Evolutionary conservation across 1,140 invertebrate species (phyloP), one percentile per base, ranked within the genome.

Genomic region (Diabrotica undecimpunctata): DNA sequence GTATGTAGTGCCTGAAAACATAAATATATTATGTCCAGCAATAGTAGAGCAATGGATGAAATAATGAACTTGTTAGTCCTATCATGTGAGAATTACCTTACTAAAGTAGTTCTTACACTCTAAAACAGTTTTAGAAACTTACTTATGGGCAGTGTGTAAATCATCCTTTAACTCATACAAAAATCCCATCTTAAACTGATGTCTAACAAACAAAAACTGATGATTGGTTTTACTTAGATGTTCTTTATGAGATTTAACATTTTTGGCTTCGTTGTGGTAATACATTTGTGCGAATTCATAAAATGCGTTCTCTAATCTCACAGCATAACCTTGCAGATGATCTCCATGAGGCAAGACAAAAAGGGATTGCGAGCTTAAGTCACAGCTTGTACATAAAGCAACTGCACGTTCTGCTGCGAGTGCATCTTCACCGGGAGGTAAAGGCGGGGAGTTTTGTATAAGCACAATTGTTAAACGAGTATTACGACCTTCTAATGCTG

Each of bases 101-200:
- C 3, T 46, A 6, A 46, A 46, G 3, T 46, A 25, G 1, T 25
- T 25, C 4, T 52, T 13, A 53, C 64, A 39, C 46, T 46, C 3
- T 46, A 46, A 46, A 46, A 46, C 39, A 46, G 11, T 8, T 46
- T 46, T 8, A 46, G 58, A 13, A 5, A 80, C 82, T 82, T 83
- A 94, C 90, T 96, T 97, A 68, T 96, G 86, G 36, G 95, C 94
- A 10, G 90, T 89, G 74, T 88, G 88, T 63, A 88, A 84, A 78
- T 99, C 96, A 75, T 96, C 93, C 73, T 92, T 91, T 54, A 98
- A 79, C 82, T 99, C 97, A 80, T 93, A 93, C 52, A 96, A 87
- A 82, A 97, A 98, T n/a, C 90, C 97, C 76, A 98, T 89, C 83
- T 99, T 99, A 76, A 97, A 98, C 73, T 97, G 93, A 83, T 99